Conservation (phyloP, 2,888 invertebrate genomes). For the Volucella inanis region DNA sequence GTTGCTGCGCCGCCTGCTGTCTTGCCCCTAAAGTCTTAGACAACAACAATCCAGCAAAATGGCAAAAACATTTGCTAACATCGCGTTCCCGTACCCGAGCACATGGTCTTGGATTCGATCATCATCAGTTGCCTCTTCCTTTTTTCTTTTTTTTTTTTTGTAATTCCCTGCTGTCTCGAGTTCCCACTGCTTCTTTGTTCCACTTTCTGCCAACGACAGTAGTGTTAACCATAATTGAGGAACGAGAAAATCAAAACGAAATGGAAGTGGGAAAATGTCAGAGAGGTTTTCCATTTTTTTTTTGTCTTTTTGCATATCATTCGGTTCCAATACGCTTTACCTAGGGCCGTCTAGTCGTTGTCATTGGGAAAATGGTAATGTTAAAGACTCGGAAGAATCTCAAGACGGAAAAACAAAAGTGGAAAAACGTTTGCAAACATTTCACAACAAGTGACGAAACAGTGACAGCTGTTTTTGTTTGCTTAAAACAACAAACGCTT, state of each 20-base stretch:
- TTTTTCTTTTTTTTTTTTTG: too few species aligned
- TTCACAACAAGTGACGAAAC: constrained; percentile 33
- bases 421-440: constrained; percentile 14
- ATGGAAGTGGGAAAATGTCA: constrained; percentile 34
- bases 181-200: neutral
- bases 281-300: neutral
- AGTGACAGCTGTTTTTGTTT: constrained; percentile 23
- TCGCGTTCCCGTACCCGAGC: constrained; percentile 24
- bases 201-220: neutral
- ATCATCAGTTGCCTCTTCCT: neutral
- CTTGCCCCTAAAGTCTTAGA: constrained; percentile 21
- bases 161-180: too few species aligned
- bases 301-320: neutral
- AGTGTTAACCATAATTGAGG: constrained; percentile 3
- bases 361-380: neutral
- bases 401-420: too few species aligned
- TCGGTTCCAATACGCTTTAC: neutral
- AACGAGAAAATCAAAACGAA: constrained; percentile 18
- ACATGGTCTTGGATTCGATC: constrained; percentile 44
- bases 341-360: neutral
- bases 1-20: constrained; percentile 16
- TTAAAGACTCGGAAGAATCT: too few species aligned
- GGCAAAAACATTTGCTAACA: constrained; percentile 57
- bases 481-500: neutral
- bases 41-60: constrained; percentile 22